Evolutionary conservation across 2,888 invertebrate species (phyloP).

Genomic region (Thysanoteuthis rhombus): DNA sequence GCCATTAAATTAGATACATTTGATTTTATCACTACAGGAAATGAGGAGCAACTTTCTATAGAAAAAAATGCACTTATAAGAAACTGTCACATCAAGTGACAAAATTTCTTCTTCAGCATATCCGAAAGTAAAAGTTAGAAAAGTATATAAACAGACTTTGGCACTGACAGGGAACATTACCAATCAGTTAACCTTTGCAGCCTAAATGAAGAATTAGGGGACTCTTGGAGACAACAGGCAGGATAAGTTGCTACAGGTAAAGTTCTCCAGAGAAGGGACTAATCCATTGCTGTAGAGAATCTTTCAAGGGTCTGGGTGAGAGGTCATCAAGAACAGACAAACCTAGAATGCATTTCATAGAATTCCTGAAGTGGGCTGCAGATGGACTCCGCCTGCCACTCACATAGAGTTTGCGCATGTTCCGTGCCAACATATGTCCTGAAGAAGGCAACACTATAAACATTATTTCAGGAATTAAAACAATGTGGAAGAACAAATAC

Average conservation of each 20-base stretch:
- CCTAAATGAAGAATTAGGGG: neutral
- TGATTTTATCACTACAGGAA: too few species aligned
- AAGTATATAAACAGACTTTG: neutral
- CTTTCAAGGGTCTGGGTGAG: neutral
- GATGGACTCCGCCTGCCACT: constrained; percentile 17
- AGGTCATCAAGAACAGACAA: constrained; percentile 19
- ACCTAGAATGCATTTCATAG: constrained; percentile 16
- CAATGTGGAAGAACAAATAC: neutral
- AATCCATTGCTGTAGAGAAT: neutral
- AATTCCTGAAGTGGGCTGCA: constrained; percentile 14
- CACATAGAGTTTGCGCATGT: constrained; percentile 20
- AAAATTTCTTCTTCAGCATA: neutral
- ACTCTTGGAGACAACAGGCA: neutral
- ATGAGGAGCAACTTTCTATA: too few species aligned
- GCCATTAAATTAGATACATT: too few species aligned
- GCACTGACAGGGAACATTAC: neutral
- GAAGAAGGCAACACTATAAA: constrained; percentile 22
- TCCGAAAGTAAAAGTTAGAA: neutral
- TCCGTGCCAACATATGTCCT: neutral
- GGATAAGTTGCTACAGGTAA: neutral
- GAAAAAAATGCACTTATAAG: too few species aligned
- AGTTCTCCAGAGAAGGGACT: neutral
- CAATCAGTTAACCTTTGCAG: neutral
- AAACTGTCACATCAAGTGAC: too few species aligned
- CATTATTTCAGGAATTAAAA: neutral